These are phyloP conservation scores for Hypocryptadius cinnamomeus DNA, from an alignment of 2,113 vertebrate species.

Conservation along the genomic window DNA sequence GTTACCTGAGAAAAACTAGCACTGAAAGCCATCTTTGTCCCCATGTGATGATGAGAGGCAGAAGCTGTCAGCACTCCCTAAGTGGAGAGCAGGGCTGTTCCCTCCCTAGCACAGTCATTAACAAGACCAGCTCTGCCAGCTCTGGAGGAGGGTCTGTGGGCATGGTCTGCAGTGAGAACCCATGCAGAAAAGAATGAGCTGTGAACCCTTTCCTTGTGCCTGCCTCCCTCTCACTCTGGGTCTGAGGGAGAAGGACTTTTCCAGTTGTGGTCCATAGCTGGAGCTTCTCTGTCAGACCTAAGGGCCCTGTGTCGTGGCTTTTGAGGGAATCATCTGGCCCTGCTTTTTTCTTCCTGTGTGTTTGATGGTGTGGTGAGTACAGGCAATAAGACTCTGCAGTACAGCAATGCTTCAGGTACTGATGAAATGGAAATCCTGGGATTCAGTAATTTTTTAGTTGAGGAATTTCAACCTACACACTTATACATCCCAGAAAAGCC, in stretches of 20 bases:
- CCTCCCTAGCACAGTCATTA: neutral
- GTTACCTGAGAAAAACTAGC: neutral
- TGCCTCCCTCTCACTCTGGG: neutral
- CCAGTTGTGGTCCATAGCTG: neutral
- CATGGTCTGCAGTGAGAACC: accelerated
- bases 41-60: neutral
- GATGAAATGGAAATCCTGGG: neutral
- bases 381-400: neutral
- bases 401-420: neutral
- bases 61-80: accelerated
- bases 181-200: neutral
- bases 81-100: neutral
- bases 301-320: neutral
- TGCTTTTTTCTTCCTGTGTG: neutral
- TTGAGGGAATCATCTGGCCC: neutral
- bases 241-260: neutral
- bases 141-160: neutral
- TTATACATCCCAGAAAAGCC: neutral
- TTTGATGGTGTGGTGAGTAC: neutral
- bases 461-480: neutral
- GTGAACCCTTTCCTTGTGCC: neutral
- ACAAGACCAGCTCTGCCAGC: neutral
- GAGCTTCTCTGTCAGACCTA: neutral
- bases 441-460: neutral
- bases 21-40: neutral